Evolutionary conservation across 2,797 vertebrate genomes (phyloP).

Genomic region (Australoheros facetus): DNA sequence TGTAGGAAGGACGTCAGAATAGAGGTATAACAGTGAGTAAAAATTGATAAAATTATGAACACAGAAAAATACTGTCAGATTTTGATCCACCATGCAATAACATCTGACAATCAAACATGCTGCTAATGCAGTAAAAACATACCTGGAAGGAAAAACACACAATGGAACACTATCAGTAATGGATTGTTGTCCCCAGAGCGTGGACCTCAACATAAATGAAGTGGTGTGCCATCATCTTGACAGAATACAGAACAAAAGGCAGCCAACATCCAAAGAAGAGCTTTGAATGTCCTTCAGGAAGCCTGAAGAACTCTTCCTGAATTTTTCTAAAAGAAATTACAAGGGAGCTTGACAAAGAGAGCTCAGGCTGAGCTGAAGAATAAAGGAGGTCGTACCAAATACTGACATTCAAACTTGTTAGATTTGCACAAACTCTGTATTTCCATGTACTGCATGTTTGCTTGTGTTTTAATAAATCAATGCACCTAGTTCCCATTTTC

Average conservation of each 20-base stretch:
- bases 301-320: not conserved
- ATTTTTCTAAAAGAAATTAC: not conserved
- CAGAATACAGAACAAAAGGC: not conserved
- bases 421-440: not conserved
- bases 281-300: not conserved
- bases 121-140: not conserved
- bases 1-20: not conserved
- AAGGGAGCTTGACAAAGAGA: not conserved
- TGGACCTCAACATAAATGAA: not conserved
- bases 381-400: not conserved
- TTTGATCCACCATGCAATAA: not conserved
- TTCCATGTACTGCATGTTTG: no score
- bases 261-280: not conserved
- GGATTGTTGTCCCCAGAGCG: not conserved
- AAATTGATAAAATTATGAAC: not conserved
- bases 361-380: not conserved
- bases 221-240: not conserved
- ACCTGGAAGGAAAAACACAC: not conserved
- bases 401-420: not conserved
- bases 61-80: not conserved
- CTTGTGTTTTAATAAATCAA: accelerated
- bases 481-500: not conserved
- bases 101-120: not conserved
- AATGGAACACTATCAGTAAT: not conserved
- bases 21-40: not conserved